Percentiles rank a stretch among this genome's conserved stretches.
Conservation (phyloP, 2,797 vertebrate genomes). For the Enteromius viviparus region DNA sequence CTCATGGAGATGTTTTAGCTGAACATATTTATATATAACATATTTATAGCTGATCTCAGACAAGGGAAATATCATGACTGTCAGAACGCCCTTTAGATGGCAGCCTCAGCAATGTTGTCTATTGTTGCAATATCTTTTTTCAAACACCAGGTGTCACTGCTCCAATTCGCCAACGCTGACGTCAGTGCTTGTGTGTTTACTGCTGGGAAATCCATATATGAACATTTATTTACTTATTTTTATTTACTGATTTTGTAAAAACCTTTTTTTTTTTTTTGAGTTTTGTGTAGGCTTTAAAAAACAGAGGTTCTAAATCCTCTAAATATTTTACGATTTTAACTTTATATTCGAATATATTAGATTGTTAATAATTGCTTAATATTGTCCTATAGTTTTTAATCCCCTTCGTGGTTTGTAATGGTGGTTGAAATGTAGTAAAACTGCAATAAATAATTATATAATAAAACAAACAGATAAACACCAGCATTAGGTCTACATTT, state of each 20-base stretch:
- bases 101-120: background rate
- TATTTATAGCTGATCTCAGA: too few species aligned
- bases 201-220: background rate
- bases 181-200: background rate
- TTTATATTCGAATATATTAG: background rate
- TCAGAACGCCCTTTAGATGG: background rate
- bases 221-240: background rate
- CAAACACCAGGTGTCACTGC: slow-evolving; percentile 48
- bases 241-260: background rate
- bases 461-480: background rate
- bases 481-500: background rate
- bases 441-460: background rate
- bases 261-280: background rate
- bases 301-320: background rate
- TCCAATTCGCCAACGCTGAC: background rate
- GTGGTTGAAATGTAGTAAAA: background rate
- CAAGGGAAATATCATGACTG: too few species aligned
- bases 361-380: background rate
- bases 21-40: too few species aligned
- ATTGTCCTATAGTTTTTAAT: background rate
- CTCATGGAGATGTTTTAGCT: too few species aligned
- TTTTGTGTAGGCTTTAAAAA: background rate
- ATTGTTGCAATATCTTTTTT: slow-evolving; percentile 12
- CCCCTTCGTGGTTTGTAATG: too few species aligned
- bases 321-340: background rate